These are phyloP conservation scores for Pachycephala philippinensis DNA, from an alignment of 2,113 vertebrate genomes.

Conservation along the genomic window DNA sequence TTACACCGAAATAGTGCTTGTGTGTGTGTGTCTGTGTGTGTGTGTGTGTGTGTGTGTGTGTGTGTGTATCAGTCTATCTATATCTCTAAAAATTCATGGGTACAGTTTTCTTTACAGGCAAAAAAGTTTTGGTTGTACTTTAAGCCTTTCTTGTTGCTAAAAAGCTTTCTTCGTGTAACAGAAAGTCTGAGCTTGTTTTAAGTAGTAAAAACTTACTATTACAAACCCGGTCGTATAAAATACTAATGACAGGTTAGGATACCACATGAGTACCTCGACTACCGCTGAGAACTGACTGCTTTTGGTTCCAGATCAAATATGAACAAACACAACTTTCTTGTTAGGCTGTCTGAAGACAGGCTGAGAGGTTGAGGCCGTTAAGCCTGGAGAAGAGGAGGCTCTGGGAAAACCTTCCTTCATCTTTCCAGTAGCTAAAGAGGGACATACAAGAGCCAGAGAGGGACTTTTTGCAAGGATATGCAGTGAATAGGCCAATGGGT, in stretches of 20 bases:
- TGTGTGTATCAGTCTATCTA: fast-evolving
- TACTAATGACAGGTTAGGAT: neutral
- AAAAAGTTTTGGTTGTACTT: neutral
- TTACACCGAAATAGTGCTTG: neutral
- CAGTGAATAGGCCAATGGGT: neutral
- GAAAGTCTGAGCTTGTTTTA: neutral
- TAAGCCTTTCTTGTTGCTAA: neutral
- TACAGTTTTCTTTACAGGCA: neutral
- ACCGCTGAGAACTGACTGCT: neutral
- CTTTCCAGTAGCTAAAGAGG: neutral
- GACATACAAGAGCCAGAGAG: neutral
- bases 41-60: neutral
- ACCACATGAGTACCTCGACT: neutral
- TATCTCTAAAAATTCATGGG: neutral
- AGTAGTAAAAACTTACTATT: neutral
- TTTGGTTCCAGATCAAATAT: neutral
- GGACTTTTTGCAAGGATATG: neutral
- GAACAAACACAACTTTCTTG: neutral
- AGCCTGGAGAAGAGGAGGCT: neutral
- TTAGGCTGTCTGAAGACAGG: neutral
- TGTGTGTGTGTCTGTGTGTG: neutral
- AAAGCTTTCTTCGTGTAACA: neutral
- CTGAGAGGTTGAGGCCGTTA: neutral
- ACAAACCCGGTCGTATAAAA: neutral
- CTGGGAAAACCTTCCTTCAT: neutral